Conservation (phyloP, 1,140 invertebrate genomes). For the Heliothis subflexa region DNA sequence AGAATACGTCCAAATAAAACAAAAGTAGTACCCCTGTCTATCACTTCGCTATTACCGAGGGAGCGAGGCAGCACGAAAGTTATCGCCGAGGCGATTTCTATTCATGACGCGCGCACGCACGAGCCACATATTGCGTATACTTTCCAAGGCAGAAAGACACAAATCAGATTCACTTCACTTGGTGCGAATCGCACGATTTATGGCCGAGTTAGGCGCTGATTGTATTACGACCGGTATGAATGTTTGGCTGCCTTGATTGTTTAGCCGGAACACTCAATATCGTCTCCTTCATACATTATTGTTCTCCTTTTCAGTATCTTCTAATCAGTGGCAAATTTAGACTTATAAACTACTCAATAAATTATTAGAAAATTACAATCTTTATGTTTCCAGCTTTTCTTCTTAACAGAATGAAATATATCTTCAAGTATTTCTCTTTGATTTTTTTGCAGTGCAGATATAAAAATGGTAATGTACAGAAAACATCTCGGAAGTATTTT, state of each 20-base stretch:
- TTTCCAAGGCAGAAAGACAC: constrained; percentile 52
- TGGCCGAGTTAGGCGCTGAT: constrained; percentile 36
- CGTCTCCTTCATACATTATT: neutral
- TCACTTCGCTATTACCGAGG: constrained; percentile 48
- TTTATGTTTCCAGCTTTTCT: too few species aligned
- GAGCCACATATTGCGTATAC: constrained; percentile 58
- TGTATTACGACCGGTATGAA: constrained; percentile 27
- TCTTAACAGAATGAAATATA: neutral
- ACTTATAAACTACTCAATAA: too few species aligned
- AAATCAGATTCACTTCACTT: constrained; percentile 46
- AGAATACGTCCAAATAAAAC: constrained; percentile 46
- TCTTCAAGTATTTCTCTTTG: neutral
- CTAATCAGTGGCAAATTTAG: too few species aligned
- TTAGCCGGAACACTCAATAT: constrained; percentile 16
- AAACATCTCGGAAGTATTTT: constrained; percentile 27
- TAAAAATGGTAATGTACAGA: constrained; percentile 20
- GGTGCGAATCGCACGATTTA: constrained; percentile 41
- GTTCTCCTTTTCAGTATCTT: neutral
- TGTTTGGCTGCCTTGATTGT: constrained; percentile 29
- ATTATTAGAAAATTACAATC: too few species aligned
- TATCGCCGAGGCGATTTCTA: constrained; percentile 70
- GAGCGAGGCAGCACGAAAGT: constrained; percentile 49
- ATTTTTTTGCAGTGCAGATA: neutral
- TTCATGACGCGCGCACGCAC: constrained; percentile 66
- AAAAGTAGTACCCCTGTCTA: constrained; percentile 47